Percentiles rank a stretch among this genome's conserved stretches.
phyloP scores from a whole-genome alignment of 2,888 invertebrate genomes.

The Eristalinus aeneus region DNA sequence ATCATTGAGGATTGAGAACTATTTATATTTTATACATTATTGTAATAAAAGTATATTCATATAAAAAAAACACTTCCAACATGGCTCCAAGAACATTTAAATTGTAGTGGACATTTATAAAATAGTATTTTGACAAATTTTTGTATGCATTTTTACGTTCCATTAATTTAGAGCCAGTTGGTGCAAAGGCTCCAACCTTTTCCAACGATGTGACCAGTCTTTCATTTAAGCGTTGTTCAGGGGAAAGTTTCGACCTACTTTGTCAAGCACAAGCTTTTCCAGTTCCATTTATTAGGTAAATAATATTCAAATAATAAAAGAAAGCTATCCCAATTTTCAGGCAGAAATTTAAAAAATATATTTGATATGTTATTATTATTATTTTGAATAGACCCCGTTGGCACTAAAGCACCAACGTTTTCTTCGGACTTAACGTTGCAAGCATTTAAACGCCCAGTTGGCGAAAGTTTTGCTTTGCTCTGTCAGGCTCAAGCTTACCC shows the following conservation, averaged over 20 bases:
- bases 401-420: conserved; percentile 83
- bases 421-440: conserved; percentile 73
- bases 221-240: conserved; percentile 81
- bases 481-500: conserved; percentile 87
- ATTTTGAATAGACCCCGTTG: conserved; percentile 82
- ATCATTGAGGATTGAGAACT: no score
- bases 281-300: conserved; percentile 61
- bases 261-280: conserved; percentile 88
- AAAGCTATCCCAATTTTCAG: conserved; percentile 23
- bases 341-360: neutral
- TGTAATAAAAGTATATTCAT: no score
- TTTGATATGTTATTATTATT: neutral
- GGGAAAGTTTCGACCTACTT: conserved; percentile 81
- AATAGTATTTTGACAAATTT: neutral
- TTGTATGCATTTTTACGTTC: neutral
- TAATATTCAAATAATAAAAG: neutral
- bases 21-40: no score
- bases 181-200: conserved; percentile 83
- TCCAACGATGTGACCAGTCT: conserved; percentile 81
- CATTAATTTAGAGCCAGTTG: conserved; percentile 82
- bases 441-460: conserved; percentile 76
- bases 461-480: conserved; percentile 82
- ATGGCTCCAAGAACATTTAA: conserved; percentile 71
- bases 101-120: no score
- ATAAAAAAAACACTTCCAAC: conserved; percentile 72